Evolutionary conservation across 2,797 vertebrate genomes (phyloP).

Genomic region (Hippoglossus hippoglossus): DNA sequence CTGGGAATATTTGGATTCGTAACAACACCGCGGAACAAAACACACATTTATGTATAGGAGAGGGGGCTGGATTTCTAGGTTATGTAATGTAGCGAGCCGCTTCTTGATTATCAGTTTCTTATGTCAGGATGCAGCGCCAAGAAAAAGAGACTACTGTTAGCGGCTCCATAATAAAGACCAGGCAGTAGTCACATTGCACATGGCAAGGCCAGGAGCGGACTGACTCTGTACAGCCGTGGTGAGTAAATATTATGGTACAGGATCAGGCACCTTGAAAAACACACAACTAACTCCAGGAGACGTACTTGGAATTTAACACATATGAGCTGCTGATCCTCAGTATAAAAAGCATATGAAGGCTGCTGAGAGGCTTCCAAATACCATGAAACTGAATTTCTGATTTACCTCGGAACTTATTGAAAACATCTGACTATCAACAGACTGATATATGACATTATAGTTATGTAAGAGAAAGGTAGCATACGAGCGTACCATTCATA

Average conservation of each 20-base stretch:
- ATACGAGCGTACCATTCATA: no score
- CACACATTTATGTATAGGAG: conserved; percentile 60
- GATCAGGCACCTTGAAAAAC: conserved; percentile 38
- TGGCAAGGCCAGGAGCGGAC: conserved; percentile 32
- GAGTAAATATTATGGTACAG: conserved; percentile 65
- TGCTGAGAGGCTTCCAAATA: background rate
- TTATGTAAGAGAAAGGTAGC: no score
- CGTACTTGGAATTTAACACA: conserved; percentile 25
- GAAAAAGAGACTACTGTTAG: conserved; percentile 79
- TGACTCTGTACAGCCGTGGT: conserved; percentile 23
- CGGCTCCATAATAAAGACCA: conserved; percentile 63
- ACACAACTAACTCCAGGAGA: conserved; percentile 9
- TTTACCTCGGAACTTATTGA: background rate
- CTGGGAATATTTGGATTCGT: conserved; percentile 62
- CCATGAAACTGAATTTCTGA: no score
- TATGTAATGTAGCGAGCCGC: conserved; percentile 61
- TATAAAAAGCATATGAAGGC: conserved; percentile 27
- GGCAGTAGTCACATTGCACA: conserved; percentile 50
- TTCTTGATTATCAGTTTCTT: conserved; percentile 68
- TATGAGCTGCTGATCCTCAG: conserved; percentile 17
- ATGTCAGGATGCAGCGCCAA: conserved; percentile 66
- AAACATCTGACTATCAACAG: background rate
- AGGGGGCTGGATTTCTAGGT: conserved; percentile 41
- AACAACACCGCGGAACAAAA: conserved; percentile 66
- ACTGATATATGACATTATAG: background rate